Percentiles rank a stretch among this genome's conserved stretches.
Evolutionary conservation across 2,888 invertebrate species (phyloP).

Genomic region (Drosophila kambysellisi): DNA sequence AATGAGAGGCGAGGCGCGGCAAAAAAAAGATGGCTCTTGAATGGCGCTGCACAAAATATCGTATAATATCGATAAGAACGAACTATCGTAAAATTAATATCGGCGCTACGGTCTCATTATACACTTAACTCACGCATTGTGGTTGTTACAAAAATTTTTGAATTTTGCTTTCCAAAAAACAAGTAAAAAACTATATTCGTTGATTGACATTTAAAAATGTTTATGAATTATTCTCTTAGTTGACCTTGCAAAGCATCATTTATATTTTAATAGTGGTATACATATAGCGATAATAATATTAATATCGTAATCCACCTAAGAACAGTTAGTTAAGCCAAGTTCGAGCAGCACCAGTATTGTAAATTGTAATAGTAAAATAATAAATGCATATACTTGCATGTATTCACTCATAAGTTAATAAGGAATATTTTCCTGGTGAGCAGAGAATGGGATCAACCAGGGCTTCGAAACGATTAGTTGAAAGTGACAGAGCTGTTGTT

Average conservation of each 20-base stretch:
- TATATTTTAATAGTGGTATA: neutral
- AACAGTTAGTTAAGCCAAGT: neutral
- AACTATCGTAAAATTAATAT: neutral
- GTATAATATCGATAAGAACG: constrained; percentile 21
- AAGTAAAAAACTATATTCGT: neutral
- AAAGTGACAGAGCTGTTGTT: neutral
- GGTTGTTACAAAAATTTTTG: neutral
- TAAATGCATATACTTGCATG: neutral
- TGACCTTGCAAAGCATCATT: neutral
- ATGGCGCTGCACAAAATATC: constrained; percentile 13
- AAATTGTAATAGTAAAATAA: neutral
- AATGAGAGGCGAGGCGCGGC: constrained; percentile 46
- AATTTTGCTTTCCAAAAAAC: neutral
- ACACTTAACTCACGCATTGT: neutral
- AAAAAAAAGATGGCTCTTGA: constrained; percentile 46
- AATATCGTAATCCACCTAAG: too few relatives aligned
- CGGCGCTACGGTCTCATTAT: neutral
- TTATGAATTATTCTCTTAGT: neutral
- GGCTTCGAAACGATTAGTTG: neutral
- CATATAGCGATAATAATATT: neutral
- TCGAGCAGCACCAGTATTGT: neutral
- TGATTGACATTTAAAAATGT: neutral
- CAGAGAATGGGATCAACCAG: neutral
- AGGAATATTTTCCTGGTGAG: too few relatives aligned
- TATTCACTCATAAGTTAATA: neutral